These are phyloP conservation scores for Allophyes oxyacanthae DNA, from an alignment of 2,888 invertebrate genomes.

Conservation along the genomic window DNA sequence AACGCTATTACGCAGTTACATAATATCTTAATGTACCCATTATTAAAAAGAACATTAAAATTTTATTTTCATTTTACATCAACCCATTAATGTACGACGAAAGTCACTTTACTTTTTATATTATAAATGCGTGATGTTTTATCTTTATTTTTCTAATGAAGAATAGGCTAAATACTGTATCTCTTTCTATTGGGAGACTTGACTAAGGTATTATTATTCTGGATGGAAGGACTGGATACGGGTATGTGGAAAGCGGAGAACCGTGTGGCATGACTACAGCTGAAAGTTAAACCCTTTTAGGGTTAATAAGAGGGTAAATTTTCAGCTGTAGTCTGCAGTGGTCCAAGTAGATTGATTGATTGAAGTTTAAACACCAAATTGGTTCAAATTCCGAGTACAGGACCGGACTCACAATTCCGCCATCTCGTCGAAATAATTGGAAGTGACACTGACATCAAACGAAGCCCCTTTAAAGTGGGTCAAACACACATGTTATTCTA, in stretches of 20 bases:
- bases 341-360: too few species aligned
- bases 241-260: too few species aligned
- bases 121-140: background rate
- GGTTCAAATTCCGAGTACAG: background rate
- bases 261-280: too few species aligned
- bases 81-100: background rate
- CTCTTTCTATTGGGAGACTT: too few species aligned
- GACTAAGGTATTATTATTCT: too few species aligned
- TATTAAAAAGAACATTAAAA: constrained; percentile 5
- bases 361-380: too few species aligned
- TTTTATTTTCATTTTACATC: constrained; percentile 8
- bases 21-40: background rate
- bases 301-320: too few species aligned
- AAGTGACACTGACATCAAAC: constrained; percentile 4
- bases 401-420: too few species aligned
- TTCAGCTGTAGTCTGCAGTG: too few species aligned
- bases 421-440: background rate
- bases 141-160: background rate
- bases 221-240: too few species aligned
- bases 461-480: background rate
- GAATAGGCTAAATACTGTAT: background rate
- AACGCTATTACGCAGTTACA: background rate
- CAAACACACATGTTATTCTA: background rate
- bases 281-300: too few species aligned
- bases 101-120: background rate